phyloP scores from a whole-genome alignment of 2,113 vertebrate genomes.

The Sapajus apella region DNA sequence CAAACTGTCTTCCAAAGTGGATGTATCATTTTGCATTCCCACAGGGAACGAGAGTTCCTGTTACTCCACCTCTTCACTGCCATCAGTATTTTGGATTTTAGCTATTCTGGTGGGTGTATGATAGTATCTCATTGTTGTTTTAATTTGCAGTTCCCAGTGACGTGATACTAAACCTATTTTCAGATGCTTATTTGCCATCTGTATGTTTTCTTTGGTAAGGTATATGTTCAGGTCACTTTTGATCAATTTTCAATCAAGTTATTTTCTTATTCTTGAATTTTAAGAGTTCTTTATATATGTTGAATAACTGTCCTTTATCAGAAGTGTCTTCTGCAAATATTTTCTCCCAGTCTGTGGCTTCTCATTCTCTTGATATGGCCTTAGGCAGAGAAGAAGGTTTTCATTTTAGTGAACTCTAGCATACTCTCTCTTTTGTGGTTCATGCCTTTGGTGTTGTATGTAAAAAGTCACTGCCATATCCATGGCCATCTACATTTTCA shows the following conservation, averaged over 20 bases:
- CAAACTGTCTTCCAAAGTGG: not conserved
- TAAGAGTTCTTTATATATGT: not conserved
- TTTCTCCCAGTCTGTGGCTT: not conserved
- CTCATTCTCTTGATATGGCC: not conserved
- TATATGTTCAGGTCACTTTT: not conserved
- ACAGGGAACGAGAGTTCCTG: not conserved
- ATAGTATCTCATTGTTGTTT: not conserved
- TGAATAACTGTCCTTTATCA: not conserved
- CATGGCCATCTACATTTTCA: no score
- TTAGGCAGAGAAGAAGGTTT: not conserved
- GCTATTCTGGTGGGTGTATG: not conserved
- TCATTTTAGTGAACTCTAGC: not conserved
- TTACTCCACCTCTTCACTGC: no score
- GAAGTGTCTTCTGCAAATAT: slow-evolving; percentile 16
- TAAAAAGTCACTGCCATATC: not conserved
- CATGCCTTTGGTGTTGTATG: not conserved
- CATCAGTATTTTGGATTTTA: not conserved
- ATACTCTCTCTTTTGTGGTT: not conserved
- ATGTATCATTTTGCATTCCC: not conserved
- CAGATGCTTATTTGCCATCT: not conserved
- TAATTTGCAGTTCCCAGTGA: not conserved
- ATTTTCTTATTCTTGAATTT: not conserved
- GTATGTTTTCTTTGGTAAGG: not conserved
- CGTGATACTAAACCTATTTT: not conserved
- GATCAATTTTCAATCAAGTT: not conserved